These are phyloP conservation scores for Ichneumon xanthorius DNA, from an alignment of 2,888 invertebrate species.

Conservation along the genomic window DNA sequence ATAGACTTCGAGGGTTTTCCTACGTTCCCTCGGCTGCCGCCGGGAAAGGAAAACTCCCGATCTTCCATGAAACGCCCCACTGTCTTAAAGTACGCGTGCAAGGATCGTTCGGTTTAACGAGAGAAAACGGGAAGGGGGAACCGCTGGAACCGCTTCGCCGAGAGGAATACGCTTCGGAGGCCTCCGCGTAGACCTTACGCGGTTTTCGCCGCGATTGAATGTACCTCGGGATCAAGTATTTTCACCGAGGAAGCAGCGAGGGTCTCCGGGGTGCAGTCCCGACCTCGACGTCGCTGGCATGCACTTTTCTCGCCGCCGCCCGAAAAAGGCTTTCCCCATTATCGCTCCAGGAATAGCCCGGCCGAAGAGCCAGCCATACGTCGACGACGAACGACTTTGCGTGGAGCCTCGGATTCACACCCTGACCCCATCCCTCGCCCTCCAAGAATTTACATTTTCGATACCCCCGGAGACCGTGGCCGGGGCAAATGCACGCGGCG, in stretches of 20 bases:
- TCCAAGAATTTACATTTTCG: conserved; percentile 36
- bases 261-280: conserved; percentile 54
- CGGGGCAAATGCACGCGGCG: conserved; percentile 14
- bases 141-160: not conserved
- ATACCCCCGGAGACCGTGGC: conserved; percentile 19
- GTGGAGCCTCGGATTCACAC: conserved; percentile 22
- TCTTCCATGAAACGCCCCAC: conserved; percentile 46
- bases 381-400: conserved; percentile 49
- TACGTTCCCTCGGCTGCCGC: not conserved
- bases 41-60: conserved; percentile 41
- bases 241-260: conserved; percentile 20
- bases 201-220: conserved; percentile 8
- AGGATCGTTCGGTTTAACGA: conserved; percentile 66
- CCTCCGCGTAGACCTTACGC: conserved; percentile 38
- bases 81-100: conserved; percentile 47
- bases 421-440: not conserved
- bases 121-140: conserved; percentile 46
- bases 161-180: conserved; percentile 49
- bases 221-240: conserved; percentile 22
- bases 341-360: conserved; percentile 44
- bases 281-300: conserved; percentile 39
- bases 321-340: conserved; percentile 48
- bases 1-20: conserved; percentile 42
- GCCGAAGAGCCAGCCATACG: conserved; percentile 21
- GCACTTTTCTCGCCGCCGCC: conserved; percentile 22